phyloP scores from a whole-genome alignment of 2,797 vertebrate genomes.

The Artibeus lituratus region DNA sequence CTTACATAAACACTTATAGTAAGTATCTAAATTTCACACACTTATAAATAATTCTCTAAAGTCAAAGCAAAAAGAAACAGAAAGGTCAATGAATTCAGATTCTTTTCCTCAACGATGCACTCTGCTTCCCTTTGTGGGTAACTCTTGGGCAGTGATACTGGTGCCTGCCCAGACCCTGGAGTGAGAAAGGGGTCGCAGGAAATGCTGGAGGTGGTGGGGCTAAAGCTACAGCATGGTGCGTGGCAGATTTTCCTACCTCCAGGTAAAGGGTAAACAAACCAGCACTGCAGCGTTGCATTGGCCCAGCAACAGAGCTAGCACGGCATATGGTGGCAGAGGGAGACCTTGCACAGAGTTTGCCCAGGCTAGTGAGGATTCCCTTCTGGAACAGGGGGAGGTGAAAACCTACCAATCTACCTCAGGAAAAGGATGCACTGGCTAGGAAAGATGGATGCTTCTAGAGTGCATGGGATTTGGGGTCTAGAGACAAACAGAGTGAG shows the following conservation, averaged over 20 bases:
- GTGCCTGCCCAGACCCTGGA: no score
- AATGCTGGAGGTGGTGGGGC: neutral
- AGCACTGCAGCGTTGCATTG: neutral
- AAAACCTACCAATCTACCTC: neutral
- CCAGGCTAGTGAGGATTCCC: neutral
- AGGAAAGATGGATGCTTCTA: neutral
- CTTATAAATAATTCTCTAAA: slow-evolving; percentile 10
- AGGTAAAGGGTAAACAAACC: neutral
- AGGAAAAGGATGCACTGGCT: neutral
- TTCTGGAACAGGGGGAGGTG: neutral
- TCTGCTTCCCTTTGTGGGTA: neutral
- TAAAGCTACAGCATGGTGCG: neutral
- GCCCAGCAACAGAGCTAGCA: no score
- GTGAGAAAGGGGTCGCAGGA: neutral
- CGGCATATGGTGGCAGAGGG: neutral
- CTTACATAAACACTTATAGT: neutral
- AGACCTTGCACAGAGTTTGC: neutral
- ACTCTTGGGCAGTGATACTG: neutral
- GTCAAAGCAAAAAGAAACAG: slow-evolving; percentile 23
- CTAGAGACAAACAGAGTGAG: neutral
- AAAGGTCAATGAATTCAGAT: neutral
- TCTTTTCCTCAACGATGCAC: neutral
- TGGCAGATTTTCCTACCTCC: neutral
- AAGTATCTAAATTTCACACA: neutral
- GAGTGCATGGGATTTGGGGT: neutral